A percentile compares a stretch with the other conserved stretches of the same genome.
Conservation (phyloP, 2,888 invertebrate species). For the Aporophyla nigra region DNA sequence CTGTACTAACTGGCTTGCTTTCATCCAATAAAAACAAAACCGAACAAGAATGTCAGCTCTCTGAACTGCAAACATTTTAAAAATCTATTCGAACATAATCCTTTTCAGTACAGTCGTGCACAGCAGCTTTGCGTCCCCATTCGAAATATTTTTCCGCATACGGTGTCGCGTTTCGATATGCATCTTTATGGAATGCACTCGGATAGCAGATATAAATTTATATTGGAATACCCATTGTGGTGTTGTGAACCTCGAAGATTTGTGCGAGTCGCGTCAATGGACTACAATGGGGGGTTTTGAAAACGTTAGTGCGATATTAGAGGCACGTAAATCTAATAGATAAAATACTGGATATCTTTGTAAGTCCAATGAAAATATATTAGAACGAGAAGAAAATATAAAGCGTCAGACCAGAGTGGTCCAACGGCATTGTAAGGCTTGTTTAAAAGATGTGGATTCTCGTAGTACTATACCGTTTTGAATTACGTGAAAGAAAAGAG, state of each 20-base stretch:
- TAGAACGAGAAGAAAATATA: conserved; percentile 12
- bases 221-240: conserved; percentile 73
- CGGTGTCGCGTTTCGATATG: conserved; percentile 55
- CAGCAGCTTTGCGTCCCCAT: conserved; percentile 55
- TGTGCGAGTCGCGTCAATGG: conserved; percentile 60
- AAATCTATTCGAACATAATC: conserved; percentile 61
- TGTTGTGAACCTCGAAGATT: conserved; percentile 70
- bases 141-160: conserved; percentile 66
- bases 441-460: not conserved
- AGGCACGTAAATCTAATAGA: conserved; percentile 63
- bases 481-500: not conserved
- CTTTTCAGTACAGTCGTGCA: conserved; percentile 51
- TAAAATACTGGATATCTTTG: conserved; percentile 52
- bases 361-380: conserved; percentile 38
- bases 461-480: not conserved
- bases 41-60: conserved; percentile 23
- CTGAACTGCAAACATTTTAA: conserved; percentile 55
- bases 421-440: not conserved
- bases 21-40: conserved; percentile 38
- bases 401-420: not conserved
- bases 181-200: conserved; percentile 65
- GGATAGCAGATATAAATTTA: conserved; percentile 70
- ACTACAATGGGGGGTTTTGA: conserved; percentile 57
- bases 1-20: conserved; percentile 29
- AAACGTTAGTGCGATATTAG: conserved; percentile 56